These are phyloP conservation scores for Origma solitaria DNA, from an alignment of 2,113 vertebrate species.

Conservation along the genomic window DNA sequence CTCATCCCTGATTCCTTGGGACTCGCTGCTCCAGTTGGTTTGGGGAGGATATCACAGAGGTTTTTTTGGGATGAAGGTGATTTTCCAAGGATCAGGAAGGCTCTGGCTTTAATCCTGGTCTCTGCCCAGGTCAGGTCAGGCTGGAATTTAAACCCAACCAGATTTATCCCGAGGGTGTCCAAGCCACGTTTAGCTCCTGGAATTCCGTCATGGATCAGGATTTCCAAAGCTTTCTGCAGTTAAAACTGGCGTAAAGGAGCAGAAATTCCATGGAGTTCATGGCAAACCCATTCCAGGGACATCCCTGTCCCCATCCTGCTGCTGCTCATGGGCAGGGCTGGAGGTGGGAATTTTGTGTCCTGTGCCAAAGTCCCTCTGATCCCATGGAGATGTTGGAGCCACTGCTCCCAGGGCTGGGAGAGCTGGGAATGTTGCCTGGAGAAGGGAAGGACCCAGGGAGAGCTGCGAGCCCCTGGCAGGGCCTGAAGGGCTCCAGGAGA, in stretches of 20 bases:
- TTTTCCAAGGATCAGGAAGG: constrained; percentile 8
- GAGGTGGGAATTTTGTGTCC: background rate
- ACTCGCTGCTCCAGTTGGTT: background rate
- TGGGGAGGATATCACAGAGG: background rate
- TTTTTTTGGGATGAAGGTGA: background rate
- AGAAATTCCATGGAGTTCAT: background rate
- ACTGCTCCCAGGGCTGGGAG: too few species aligned
- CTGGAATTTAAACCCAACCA: background rate
- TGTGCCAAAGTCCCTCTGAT: background rate
- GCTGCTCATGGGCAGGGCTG: background rate
- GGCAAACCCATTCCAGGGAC: background rate
- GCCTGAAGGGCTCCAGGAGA: too few species aligned
- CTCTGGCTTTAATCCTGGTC: constrained; percentile 7
- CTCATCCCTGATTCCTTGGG: background rate
- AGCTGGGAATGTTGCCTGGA: too few species aligned
- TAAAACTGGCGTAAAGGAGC: background rate
- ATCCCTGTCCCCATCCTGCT: background rate
- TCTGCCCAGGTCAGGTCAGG: background rate
- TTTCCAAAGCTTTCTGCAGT: background rate
- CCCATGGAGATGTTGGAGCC: background rate
- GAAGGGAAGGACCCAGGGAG: too few species aligned
- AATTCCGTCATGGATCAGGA: background rate
- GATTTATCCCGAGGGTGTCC: background rate
- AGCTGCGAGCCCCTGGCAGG: too few species aligned
- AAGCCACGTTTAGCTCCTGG: background rate